A percentile compares a stretch with the other conserved stretches of the same genome.
Evolutionary conservation across 2,888 invertebrate species (phyloP).

Genomic region (Pollenia labialis): DNA sequence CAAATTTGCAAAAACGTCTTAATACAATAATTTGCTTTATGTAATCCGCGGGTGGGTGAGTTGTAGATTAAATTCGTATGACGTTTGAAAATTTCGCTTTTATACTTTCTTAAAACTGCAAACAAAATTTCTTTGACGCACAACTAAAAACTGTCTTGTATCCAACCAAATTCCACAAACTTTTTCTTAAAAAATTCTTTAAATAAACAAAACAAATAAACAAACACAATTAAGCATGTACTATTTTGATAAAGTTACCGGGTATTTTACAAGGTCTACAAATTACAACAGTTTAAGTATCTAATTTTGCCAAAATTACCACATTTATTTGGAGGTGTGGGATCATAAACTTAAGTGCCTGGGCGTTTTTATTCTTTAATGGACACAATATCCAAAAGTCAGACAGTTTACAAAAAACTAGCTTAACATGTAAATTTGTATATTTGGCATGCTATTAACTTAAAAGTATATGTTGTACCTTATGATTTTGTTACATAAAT

Average conservation of each 20-base stretch:
- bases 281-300: constrained; percentile 44
- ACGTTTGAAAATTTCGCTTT: background rate
- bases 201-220: background rate
- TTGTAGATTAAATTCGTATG: background rate
- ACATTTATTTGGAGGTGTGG: background rate
- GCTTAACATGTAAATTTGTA: too few relatives aligned
- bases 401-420: background rate
- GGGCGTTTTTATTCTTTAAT: constrained; percentile 21
- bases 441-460: too few relatives aligned
- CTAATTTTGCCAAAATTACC: constrained; percentile 30
- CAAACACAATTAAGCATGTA: background rate
- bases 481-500: too few relatives aligned
- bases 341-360: constrained; percentile 21
- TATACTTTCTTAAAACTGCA: background rate
- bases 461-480: too few relatives aligned
- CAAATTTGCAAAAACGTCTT: background rate
- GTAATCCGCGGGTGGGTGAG: background rate
- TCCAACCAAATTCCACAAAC: background rate
- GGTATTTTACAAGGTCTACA: constrained; percentile 5
- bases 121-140: constrained; percentile 4
- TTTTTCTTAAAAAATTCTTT: background rate
- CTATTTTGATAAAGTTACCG: constrained; percentile 25
- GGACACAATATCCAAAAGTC: background rate
- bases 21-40: background rate
- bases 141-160: background rate